These are phyloP conservation scores for Charaxes varanes DNA, from an alignment of 1,140 invertebrate species.

Conservation along the genomic window DNA sequence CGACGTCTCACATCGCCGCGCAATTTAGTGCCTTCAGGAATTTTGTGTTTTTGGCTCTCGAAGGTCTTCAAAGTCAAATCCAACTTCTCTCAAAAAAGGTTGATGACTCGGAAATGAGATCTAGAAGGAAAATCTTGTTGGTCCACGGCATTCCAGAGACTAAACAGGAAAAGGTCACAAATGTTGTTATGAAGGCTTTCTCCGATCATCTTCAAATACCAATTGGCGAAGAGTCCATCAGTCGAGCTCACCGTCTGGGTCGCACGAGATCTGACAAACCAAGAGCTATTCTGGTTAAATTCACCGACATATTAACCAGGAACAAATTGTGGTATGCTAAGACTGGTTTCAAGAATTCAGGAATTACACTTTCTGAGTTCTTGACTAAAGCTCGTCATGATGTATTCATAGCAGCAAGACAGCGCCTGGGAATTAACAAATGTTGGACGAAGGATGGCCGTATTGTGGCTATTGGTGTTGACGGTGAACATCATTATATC, in stretches of 20 bases:
- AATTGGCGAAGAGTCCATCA: background rate
- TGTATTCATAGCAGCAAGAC: slow-evolving; percentile 4
- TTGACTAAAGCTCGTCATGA: slow-evolving; percentile 4
- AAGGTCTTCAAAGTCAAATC: background rate
- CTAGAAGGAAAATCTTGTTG: slow-evolving; percentile 3
- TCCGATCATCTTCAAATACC: too few relatives aligned
- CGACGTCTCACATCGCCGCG: too few relatives aligned
- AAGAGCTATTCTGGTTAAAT: slow-evolving; percentile 1
- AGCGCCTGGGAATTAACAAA: too few relatives aligned
- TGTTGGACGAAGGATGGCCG: too few relatives aligned
- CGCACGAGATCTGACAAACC: slow-evolving; percentile 1
- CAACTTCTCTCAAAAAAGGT: background rate
- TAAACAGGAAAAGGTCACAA: background rate
- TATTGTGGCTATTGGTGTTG: background rate
- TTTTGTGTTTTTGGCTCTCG: too few relatives aligned
- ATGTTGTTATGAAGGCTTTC: too few relatives aligned
- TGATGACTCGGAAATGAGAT: slow-evolving; percentile 1
- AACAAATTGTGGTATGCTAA: slow-evolving; percentile 7
- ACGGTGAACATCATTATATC: too few relatives aligned
- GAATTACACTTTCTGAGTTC: slow-evolving; percentile 9
- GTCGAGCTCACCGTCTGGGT: background rate
- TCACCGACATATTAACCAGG: background rate
- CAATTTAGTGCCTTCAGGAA: too few relatives aligned
- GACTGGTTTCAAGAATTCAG: slow-evolving; percentile 2
- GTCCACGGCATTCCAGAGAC: slow-evolving; percentile 1